Conservation (phyloP, 2,797 vertebrate species). For the Crocidura indochinensis region DNA sequence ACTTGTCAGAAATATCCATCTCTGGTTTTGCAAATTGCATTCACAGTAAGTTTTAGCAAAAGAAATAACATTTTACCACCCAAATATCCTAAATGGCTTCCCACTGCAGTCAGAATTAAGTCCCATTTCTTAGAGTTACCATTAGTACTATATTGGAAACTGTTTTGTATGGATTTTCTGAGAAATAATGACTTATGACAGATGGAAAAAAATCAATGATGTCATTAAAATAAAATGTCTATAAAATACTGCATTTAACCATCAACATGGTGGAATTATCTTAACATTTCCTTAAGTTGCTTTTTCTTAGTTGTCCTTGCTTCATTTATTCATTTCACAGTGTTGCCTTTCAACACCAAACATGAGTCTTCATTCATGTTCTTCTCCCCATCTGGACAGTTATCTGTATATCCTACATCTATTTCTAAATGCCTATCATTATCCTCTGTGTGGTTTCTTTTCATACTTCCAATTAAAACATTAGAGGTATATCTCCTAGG, state of each 20-base stretch:
- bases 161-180: background rate
- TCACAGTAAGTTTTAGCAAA: background rate
- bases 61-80: constrained; percentile 15
- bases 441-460: background rate
- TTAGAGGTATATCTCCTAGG: background rate
- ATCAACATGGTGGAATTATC: background rate
- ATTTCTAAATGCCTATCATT: background rate
- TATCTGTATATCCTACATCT: background rate
- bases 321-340: background rate
- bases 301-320: background rate
- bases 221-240: background rate
- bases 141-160: background rate
- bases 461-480: background rate
- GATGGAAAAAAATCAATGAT: constrained; percentile 31
- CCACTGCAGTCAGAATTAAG: background rate
- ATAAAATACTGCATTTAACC: background rate
- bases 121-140: background rate
- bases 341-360: background rate
- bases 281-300: background rate
- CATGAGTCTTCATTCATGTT: background rate
- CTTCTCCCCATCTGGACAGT: background rate
- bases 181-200: background rate
- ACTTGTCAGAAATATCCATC: background rate
- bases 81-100: constrained; percentile 37
- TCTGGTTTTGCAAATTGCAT: constrained; percentile 11